Conservation (phyloP, 1,140 invertebrate genomes). For the Aradophagus sp. region DNA sequence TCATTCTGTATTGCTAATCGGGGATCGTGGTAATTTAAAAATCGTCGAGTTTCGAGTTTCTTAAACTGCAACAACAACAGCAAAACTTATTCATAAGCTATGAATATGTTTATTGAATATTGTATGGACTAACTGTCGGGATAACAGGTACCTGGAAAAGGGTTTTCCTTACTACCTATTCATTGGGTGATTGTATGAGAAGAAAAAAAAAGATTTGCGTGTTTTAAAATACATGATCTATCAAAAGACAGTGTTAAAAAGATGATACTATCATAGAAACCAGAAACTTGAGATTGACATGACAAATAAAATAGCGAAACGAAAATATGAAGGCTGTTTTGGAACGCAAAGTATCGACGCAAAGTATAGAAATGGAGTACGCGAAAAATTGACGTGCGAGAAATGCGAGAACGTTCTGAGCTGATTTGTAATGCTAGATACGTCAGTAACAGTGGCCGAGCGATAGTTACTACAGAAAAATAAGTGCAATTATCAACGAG, state of each 20-base stretch:
- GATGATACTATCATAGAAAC: conserved; percentile 18
- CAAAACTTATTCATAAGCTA: conserved; percentile 38
- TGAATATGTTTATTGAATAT: conserved; percentile 25
- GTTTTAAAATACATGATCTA: conserved; percentile 22
- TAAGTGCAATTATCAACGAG: conserved; percentile 50
- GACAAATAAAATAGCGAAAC: neutral
- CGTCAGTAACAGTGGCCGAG: conserved; percentile 38
- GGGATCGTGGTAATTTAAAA: conserved; percentile 42
- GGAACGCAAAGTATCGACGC: too few species aligned
- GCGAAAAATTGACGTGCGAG: conserved; percentile 35
- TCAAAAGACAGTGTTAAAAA: conserved; percentile 5
- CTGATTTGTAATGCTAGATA: conserved; percentile 47
- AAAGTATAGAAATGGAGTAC: too few species aligned
- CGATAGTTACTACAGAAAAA: conserved; percentile 28
- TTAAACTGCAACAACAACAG: conserved; percentile 49
- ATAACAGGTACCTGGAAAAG: conserved; percentile 11
- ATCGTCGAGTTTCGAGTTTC: conserved; percentile 47
- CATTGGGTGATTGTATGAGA: conserved; percentile 18
- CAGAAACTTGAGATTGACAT: conserved; percentile 18
- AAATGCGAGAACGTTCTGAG: conserved; percentile 44
- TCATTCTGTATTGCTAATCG: conserved; percentile 49
- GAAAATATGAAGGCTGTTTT: neutral
- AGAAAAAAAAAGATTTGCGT: conserved; percentile 12
- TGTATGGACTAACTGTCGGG: conserved; percentile 21
- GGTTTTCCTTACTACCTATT: conserved; percentile 28